Percentiles rank a stretch among this genome's conserved stretches.
phyloP scores from a whole-genome alignment of 2,797 vertebrate species.

The Urophycis tenuis region DNA sequence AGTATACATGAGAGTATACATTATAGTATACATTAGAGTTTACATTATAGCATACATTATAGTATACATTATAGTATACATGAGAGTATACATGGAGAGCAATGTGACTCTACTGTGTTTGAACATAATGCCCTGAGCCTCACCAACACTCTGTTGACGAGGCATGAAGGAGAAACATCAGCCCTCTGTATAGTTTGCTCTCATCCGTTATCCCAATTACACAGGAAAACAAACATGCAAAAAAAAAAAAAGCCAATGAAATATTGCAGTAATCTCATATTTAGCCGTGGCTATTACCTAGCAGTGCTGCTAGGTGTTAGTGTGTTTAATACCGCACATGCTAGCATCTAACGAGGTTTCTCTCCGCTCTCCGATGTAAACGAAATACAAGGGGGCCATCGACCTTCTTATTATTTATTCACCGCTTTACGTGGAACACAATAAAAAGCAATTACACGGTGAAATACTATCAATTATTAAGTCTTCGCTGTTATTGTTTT shows the following conservation, averaged over 20 bases:
- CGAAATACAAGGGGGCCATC: constrained; percentile 23
- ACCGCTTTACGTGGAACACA: constrained; percentile 52
- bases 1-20: background rate
- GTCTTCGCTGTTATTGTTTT: constrained; percentile 64
- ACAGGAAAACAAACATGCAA: background rate
- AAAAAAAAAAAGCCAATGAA: background rate
- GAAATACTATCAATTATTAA: constrained; percentile 68
- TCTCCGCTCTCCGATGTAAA: constrained; percentile 28
- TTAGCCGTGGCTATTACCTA: background rate
- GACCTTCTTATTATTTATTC: constrained; percentile 45
- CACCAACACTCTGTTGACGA: background rate
- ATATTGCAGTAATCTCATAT: background rate
- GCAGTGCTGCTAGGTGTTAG: background rate
- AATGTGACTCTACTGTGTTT: background rate
- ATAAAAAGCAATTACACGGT: constrained; percentile 54
- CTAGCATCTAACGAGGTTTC: constrained; percentile 15
- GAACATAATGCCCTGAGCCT: background rate
- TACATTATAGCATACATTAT: too few species aligned
- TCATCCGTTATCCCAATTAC: background rate
- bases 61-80: background rate
- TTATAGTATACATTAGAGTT: background rate
- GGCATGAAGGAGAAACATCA: background rate
- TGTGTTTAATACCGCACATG: constrained; percentile 12
- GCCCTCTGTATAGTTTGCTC: background rate
- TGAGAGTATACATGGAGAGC: background rate